Percentiles rank a stretch among this genome's conserved stretches.
phyloP scores from a whole-genome alignment of 2,888 invertebrate genomes.

The Ferrisia virgata region DNA sequence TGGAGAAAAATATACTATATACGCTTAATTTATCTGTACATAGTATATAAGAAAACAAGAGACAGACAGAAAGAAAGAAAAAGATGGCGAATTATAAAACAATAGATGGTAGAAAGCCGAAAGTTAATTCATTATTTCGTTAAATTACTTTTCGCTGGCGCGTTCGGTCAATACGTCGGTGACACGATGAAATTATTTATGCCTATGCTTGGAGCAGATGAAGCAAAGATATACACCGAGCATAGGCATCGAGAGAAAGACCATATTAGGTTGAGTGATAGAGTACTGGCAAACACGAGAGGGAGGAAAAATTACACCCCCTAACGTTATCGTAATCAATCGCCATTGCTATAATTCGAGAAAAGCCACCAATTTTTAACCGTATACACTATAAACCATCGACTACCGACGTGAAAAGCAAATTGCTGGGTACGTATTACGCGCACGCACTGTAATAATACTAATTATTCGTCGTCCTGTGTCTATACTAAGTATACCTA shows the following conservation, averaged over 20 bases:
- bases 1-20: not conserved
- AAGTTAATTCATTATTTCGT: conserved; percentile 12
- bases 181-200: not conserved
- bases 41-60: no score
- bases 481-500: no score
- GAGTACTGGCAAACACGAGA: no score
- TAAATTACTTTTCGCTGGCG: not conserved
- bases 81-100: not conserved
- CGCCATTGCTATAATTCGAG: not conserved
- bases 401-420: not conserved
- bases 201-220: not conserved
- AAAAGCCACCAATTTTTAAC: not conserved
- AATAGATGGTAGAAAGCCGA: conserved; percentile 19
- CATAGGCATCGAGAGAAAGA: not conserved
- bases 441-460: conserved; percentile 12
- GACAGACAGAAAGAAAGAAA: no score
- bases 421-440: conserved; percentile 19
- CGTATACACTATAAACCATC: not conserved
- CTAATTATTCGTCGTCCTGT: not conserved
- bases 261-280: not conserved
- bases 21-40: not conserved
- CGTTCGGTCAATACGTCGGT: not conserved
- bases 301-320: not conserved
- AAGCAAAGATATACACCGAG: not conserved
- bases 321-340: not conserved